phyloP scores from a whole-genome alignment of 2,888 invertebrate species.

The Aspidiotus rigidus region DNA sequence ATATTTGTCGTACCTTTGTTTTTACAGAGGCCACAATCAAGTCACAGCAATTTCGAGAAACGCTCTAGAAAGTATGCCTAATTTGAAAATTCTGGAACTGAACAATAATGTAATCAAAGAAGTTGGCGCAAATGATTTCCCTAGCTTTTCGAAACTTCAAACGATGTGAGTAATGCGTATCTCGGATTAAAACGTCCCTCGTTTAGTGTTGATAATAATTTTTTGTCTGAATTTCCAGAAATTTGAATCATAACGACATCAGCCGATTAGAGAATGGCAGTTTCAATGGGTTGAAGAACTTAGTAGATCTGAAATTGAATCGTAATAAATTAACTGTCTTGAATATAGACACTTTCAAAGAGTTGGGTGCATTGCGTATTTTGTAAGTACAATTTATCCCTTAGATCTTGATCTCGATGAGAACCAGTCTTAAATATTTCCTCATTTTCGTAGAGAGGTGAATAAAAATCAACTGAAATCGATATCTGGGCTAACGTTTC shows the following conservation, averaged over 20 bases:
- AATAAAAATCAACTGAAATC: conserved; percentile 72
- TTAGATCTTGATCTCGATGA: neutral
- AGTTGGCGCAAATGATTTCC: conserved; percentile 56
- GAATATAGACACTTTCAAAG: conserved; percentile 63
- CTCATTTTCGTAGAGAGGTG: conserved; percentile 53
- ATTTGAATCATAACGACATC: conserved; percentile 58
- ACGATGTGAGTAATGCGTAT: conserved; percentile 53
- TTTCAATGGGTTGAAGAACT: conserved; percentile 59
- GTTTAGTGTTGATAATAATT: too few relatives aligned
- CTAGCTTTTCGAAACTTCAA: conserved; percentile 57
- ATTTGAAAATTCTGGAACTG: conserved; percentile 63
- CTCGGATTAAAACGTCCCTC: too few relatives aligned
- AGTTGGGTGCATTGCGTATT: conserved; percentile 37
- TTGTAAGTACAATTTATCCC: conserved; percentile 26
- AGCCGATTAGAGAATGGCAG: conserved; percentile 59
- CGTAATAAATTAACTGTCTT: conserved; percentile 63
- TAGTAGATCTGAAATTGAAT: conserved; percentile 67
- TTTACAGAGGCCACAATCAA: conserved; percentile 47
- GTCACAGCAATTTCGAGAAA: conserved; percentile 45
- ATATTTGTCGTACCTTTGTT: neutral
- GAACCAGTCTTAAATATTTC: neutral
- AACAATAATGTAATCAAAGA: conserved; percentile 65
- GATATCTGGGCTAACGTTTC: conserved; percentile 73
- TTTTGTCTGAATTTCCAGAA: conserved; percentile 32
- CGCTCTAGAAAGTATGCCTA: conserved; percentile 47